phyloP scores from a whole-genome alignment of 2,888 invertebrate genomes.

The Oligia strigilis region DNA sequence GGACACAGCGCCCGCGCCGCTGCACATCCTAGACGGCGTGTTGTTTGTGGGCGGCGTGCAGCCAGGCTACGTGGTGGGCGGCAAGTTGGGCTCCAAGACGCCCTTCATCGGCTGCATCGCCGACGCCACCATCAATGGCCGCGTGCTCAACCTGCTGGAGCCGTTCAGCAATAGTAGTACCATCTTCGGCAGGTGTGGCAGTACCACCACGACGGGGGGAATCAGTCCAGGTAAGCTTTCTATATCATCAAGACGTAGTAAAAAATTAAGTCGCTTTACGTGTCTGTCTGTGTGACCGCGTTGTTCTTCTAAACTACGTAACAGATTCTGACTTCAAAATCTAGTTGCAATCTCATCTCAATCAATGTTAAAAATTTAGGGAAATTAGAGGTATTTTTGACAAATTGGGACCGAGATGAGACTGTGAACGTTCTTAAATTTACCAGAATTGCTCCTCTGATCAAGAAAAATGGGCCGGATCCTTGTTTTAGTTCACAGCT shows the following conservation, averaged over 20 bases:
- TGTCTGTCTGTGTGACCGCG: background rate
- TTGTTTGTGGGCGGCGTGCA: conserved; percentile 97
- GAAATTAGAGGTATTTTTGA: no score
- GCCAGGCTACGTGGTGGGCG: conserved; percentile 88
- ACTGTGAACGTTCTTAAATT: no score
- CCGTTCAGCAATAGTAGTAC: conserved; percentile 80
- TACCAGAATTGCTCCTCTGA: no score
- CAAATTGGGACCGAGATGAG: no score
- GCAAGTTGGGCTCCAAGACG: conserved; percentile 90
- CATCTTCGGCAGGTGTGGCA: conserved; percentile 80
- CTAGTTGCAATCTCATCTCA: no score
- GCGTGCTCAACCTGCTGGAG: conserved; percentile 83
- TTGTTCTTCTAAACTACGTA: background rate
- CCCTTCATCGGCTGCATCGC: conserved; percentile 97
- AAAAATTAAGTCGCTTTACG: background rate
- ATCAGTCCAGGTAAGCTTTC: conserved; percentile 77
- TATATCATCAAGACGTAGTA: background rate
- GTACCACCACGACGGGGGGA: conserved; percentile 81
- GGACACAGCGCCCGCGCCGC: conserved; percentile 89
- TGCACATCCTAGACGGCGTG: conserved; percentile 92
- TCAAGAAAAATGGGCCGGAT: no score
- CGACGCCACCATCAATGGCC: conserved; percentile 97
- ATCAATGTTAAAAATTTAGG: no score
- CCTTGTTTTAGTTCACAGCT: background rate
- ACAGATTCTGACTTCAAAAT: background rate